Evolutionary conservation across 1,140 invertebrate genomes (phyloP).

Genomic region (Ostrea edulis): DNA sequence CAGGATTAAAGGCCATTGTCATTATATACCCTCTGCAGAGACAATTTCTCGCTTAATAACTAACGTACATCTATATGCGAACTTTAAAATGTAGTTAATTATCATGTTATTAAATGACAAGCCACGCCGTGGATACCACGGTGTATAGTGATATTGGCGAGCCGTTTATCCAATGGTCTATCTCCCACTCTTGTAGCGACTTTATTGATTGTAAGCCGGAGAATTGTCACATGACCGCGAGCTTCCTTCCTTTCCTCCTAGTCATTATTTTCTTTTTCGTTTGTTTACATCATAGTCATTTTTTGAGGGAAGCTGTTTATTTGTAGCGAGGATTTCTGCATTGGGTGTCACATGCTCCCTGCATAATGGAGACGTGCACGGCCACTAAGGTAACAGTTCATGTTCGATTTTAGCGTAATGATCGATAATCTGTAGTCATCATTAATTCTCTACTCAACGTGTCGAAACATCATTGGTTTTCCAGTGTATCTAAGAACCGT

Average conservation of each 20-base stretch:
- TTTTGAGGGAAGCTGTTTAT: neutral
- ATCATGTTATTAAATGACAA: too few species aligned
- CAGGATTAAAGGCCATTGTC: neutral
- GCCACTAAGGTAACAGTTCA: neutral
- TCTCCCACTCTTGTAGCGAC: neutral
- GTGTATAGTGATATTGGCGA: neutral
- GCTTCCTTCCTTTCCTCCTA: neutral
- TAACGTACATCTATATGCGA: too few species aligned
- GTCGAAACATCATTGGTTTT: neutral
- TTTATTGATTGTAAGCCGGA: conserved; percentile 4
- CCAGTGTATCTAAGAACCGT: neutral
- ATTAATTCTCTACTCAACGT: neutral
- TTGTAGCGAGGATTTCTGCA: neutral
- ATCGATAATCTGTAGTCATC: neutral
- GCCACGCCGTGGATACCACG: too few species aligned
- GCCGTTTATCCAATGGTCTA: neutral
- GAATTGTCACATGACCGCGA: neutral
- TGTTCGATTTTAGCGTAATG: neutral
- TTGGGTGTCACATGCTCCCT: neutral
- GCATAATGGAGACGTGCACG: neutral
- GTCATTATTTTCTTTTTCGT: neutral
- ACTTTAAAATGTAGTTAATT: too few species aligned
- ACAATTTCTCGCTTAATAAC: neutral
- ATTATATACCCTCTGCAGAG: neutral
- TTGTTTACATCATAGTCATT: conserved; percentile 29